Evolutionary conservation across 2,888 invertebrate species (phyloP), one percentile per base, ranked within the genome.

Genomic region (Crossocerus cetratus): DNA sequence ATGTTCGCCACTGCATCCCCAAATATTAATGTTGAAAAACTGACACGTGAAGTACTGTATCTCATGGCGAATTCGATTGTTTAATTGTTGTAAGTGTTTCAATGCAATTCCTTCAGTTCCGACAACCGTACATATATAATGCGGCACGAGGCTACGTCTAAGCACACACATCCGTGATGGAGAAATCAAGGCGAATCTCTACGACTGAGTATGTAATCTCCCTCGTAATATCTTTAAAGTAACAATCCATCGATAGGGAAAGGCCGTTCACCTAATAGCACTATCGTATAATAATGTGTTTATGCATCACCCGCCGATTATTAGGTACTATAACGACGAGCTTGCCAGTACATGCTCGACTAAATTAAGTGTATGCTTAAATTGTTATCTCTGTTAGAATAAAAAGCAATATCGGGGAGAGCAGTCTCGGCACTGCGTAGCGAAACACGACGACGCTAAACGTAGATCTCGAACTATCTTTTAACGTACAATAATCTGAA

Each of bases 41-140:
- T 60, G 63, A 64, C 65, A 55, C 62, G 65, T 69, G 74, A 58
- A 64, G 57, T 61, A 57, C 63, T 57, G 32, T 44, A 64, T 59
- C n/a, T 32, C 54, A 14, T 55, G 61, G n/a, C 14, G 14, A 49
- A n/a, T 49, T 16, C 49, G 49, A 16, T 49, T 16, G n/a, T 49
- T 67, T 20, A 11, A 54, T 23, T 69, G 53, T 58, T 64, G 60
- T 71, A 45, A 62, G 60, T 63, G 44, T 68, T 68, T 71, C 44
- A 58, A 59, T 74, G 54, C 76, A 76, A 76, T 74, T 76, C 74
- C 76, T 57, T 68, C 43, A 63, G 65, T 65, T 68, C 60, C 56
- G 57, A 65, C 20, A 32, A 53, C 63, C 54, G 58, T 21, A 61
- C 55, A 20, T 18, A 21, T 32, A 49, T 58, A 55, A 49, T 49